Evolutionary conservation across 2,888 invertebrate genomes (phyloP), one percentile per base, ranked within the genome.

Genomic region (Luperina nickerlii): DNA sequence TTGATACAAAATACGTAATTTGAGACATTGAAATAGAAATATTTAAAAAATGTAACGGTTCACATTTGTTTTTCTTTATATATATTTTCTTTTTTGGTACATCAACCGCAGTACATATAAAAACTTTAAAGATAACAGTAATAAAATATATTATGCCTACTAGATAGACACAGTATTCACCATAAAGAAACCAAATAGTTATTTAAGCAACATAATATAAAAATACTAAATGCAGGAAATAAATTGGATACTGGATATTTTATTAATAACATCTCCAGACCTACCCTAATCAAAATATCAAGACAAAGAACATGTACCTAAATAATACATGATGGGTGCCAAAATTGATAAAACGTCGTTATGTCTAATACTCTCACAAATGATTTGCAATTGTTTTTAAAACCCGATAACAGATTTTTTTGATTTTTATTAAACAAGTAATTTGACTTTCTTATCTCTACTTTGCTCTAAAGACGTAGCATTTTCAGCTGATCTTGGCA

Each of bases 271-370:
- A 32, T 78, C 15, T 78, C 15, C n/a, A 24, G 57, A 71, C 62
- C 67, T 68, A 80, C 66, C 51, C 8, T 62, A 54, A 54, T 62
- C 51, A 54, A 72, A 48, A 51, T 38, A 32, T 51, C 32, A 67
- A 60, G 18, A 79, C 20, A n/a, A 66, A 57, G 27, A 20, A 24
- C 32, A 45, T 13, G 5, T 54, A 69, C 62, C n/a, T 63, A 54
- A 54, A 20, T 54, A 54, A 20, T 20, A 32, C 11, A 42, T 11
- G 24, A 32, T 38, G 13, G 7, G 0, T 51, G 18, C 0, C 27
- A 20, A 48, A 54, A 65, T 51, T 48, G 3, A 65, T 79, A 18
- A 78, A 79, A 38, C 18, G 3, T 48, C 70, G 1, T 70, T 38
- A 9, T 48, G 24, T 79, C 48, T 65, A 38, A 65, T 18, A 32